phyloP scores from a whole-genome alignment of 1,140 invertebrate genomes.

The Saccostrea glomerata region DNA sequence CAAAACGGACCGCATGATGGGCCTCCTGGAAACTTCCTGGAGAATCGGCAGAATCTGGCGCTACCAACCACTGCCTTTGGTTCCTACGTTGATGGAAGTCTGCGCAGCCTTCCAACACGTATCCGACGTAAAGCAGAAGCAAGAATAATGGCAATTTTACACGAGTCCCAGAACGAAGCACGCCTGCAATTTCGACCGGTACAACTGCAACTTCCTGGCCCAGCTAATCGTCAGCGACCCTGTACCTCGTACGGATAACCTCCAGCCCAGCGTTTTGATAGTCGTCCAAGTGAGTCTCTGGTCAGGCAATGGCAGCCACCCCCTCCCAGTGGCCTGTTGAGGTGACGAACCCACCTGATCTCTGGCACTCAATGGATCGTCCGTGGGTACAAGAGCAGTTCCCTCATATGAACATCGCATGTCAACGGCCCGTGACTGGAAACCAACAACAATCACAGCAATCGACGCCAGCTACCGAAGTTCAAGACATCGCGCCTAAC shows the following conservation, averaged over 20 bases:
- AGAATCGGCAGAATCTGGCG: not conserved
- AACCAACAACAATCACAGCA: not conserved
- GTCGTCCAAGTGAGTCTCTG: not conserved
- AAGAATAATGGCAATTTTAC: slow-evolving; percentile 22
- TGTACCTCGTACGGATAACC: slow-evolving; percentile 16
- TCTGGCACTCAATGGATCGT: too few species aligned
- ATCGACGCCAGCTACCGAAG: not conserved
- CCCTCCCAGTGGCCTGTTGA: slow-evolving; percentile 15
- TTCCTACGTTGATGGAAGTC: not conserved
- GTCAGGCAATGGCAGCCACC: slow-evolving; percentile 18
- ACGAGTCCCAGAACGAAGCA: slow-evolving; percentile 30
- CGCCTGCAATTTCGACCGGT: slow-evolving; percentile 24
- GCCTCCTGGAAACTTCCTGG: slow-evolving; percentile 2
- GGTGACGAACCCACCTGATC: not conserved
- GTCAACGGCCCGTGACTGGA: slow-evolving; percentile 40
- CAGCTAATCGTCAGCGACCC: slow-evolving; percentile 24
- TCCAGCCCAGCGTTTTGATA: not conserved
- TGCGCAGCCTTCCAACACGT: not conserved
- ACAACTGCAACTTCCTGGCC: not conserved
- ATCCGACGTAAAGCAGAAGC: not conserved
- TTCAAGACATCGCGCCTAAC: slow-evolving; percentile 21
- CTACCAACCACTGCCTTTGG: not conserved
- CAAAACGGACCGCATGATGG: too few species aligned
- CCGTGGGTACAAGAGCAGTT: too few species aligned
- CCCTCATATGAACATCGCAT: not conserved